Conservation (phyloP, 2,888 invertebrate genomes). For the Cheilosia soror region DNA sequence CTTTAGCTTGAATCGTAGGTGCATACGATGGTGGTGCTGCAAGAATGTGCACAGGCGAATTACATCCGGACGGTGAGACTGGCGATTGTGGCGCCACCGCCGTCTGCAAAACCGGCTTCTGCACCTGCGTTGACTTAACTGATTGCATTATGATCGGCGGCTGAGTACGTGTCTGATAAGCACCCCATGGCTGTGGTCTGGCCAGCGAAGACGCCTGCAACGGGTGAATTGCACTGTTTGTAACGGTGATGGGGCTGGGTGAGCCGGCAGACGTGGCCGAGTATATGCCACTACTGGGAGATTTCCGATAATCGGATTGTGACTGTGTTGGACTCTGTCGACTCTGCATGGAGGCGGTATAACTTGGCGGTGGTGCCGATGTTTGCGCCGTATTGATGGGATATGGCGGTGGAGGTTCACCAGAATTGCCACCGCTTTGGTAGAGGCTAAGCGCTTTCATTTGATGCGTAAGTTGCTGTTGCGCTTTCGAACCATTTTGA, state of each 20-base stretch:
- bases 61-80: slow-evolving; percentile 85
- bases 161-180: slow-evolving; percentile 93
- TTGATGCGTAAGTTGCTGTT: slow-evolving; percentile 94
- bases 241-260: slow-evolving; percentile 91
- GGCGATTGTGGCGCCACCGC: slow-evolving; percentile 96
- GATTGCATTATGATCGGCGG: slow-evolving; percentile 98
- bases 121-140: slow-evolving; percentile 97
- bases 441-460: slow-evolving; percentile 94
- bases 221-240: slow-evolving; percentile 85
- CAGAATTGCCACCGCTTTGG: slow-evolving; percentile 86
- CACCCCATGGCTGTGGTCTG: slow-evolving; percentile 93
- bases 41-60: slow-evolving; percentile 83
- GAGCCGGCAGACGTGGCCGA: slow-evolving; percentile 93
- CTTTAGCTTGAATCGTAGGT: slow-evolving; percentile 87
- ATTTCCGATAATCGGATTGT: slow-evolving; percentile 91
- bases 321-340: slow-evolving; percentile 94
- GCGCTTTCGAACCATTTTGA: slow-evolving; percentile 91
- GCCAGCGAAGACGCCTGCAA: slow-evolving; percentile 84
- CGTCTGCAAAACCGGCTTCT: slow-evolving; percentile 97
- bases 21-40: slow-evolving; percentile 93
- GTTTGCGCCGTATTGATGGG: slow-evolving; percentile 86
- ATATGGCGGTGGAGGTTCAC: slow-evolving; percentile 89
- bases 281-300: slow-evolving; percentile 94
- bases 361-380: slow-evolving; percentile 88
- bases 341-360: slow-evolving; percentile 93